phyloP scores from a whole-genome alignment of 2,888 invertebrate species.

The Drosophila greeni region DNA sequence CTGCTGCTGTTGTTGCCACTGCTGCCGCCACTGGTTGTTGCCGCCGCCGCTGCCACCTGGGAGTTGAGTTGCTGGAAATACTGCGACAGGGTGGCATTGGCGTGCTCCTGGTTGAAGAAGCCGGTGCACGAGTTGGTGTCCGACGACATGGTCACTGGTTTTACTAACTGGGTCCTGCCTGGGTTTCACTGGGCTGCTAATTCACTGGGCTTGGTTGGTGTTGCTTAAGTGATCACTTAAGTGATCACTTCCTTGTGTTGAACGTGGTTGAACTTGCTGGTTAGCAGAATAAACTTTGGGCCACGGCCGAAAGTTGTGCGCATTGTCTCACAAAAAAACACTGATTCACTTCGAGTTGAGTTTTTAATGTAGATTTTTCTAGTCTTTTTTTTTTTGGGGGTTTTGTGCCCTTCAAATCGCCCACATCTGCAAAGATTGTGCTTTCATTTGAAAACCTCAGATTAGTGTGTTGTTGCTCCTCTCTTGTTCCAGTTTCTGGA shows the following conservation, averaged over 20 bases:
- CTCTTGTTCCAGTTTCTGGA: not conserved
- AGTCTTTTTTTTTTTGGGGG: not conserved
- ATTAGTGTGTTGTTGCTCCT: constrained; percentile 39
- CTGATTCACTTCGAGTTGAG: constrained; percentile 17
- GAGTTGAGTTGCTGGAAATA: constrained; percentile 76
- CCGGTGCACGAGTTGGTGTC: constrained; percentile 72
- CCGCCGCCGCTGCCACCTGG: constrained; percentile 64
- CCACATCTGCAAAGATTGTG: constrained; percentile 37
- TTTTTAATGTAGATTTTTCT: constrained; percentile 3
- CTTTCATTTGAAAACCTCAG: constrained; percentile 38
- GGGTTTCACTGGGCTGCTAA: constrained; percentile 12
- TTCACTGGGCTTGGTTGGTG: constrained; percentile 17
- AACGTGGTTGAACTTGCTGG: constrained; percentile 55
- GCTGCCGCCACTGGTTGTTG: constrained; percentile 39
- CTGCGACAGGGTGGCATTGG: constrained; percentile 72
- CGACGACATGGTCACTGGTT: constrained; percentile 58
- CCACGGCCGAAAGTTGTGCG: constrained; percentile 50
- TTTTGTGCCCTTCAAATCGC: constrained; percentile 11
- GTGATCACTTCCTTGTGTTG: constrained; percentile 63
- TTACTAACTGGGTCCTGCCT: not conserved
- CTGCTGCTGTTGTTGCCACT: constrained; percentile 51
- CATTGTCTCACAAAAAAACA: constrained; percentile 50
- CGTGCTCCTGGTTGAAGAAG: constrained; percentile 76
- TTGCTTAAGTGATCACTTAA: constrained; percentile 25
- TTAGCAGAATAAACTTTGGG: constrained; percentile 49